These are phyloP conservation scores for Busseola fusca DNA, from an alignment of 2,888 invertebrate genomes.

Conservation along the genomic window DNA sequence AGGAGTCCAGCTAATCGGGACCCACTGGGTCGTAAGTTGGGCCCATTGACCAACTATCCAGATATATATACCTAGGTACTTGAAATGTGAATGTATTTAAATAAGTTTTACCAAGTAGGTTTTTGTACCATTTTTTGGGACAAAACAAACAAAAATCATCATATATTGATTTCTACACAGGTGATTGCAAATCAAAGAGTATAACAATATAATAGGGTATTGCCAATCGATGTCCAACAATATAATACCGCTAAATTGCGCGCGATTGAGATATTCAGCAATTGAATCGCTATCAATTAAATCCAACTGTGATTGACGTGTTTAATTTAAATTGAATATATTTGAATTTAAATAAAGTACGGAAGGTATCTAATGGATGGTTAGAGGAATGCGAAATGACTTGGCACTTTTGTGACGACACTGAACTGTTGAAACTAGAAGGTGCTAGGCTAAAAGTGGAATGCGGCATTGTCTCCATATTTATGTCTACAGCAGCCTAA, in stretches of 20 bases:
- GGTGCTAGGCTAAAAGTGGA: constrained; percentile 48
- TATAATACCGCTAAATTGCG: constrained; percentile 53
- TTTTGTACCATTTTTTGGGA: constrained; percentile 9
- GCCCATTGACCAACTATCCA: no score
- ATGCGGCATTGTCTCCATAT: constrained; percentile 74
- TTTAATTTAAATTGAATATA: constrained; percentile 63
- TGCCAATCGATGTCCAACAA: constrained; percentile 39
- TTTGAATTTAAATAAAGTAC: constrained; percentile 59
- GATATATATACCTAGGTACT: no score
- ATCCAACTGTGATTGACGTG: constrained; percentile 51
- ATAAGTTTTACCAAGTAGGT: background rate
- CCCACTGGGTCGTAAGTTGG: no score
- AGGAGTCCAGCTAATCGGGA: no score
- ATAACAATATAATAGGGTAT: no score
- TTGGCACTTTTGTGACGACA: constrained; percentile 66
- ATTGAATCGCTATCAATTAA: constrained; percentile 56
- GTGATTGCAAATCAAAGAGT: constrained; percentile 33
- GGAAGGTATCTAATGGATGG: constrained; percentile 61
- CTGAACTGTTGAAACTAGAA: constrained; percentile 51
- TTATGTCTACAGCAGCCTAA: constrained; percentile 70
- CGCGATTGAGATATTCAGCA: constrained; percentile 52
- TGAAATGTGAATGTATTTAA: background rate
- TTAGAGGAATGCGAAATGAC: constrained; percentile 72
- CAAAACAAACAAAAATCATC: constrained; percentile 21
- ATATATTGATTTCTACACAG: constrained; percentile 8